Conservation (phyloP, 2,113 vertebrate species). For the Nothocercus nigrocapillus region DNA sequence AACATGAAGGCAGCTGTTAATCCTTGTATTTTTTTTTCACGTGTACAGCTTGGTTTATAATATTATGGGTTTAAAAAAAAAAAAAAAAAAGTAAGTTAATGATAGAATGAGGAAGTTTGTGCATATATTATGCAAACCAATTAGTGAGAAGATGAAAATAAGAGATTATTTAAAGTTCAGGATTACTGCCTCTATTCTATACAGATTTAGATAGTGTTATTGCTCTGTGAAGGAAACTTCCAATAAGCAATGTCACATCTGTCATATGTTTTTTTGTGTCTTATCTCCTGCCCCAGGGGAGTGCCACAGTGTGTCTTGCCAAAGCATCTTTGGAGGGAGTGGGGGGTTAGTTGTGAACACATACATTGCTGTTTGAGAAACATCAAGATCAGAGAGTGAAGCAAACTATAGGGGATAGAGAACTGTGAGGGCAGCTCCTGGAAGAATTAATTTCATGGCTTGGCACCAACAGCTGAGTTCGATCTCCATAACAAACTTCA, state of each 20-base stretch:
- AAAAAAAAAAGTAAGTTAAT: neutral
- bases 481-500: fast-evolving
- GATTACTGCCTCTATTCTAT: neutral
- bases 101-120: neutral
- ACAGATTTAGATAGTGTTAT: neutral
- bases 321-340: neutral
- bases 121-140: neutral
- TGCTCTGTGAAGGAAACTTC: neutral
- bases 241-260: neutral
- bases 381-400: neutral
- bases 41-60: neutral
- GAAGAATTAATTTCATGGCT: neutral
- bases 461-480: neutral
- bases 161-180: neutral
- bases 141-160: neutral
- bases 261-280: neutral
- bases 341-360: neutral
- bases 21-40: neutral
- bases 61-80: neutral
- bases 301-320: neutral
- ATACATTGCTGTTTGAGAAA: neutral
- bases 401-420: neutral
- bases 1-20: neutral
- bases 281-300: neutral
- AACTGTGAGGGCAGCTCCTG: neutral